These are phyloP conservation scores for Drosophila sucinea DNA, from an alignment of 1,140 invertebrate genomes.

Conservation along the genomic window DNA sequence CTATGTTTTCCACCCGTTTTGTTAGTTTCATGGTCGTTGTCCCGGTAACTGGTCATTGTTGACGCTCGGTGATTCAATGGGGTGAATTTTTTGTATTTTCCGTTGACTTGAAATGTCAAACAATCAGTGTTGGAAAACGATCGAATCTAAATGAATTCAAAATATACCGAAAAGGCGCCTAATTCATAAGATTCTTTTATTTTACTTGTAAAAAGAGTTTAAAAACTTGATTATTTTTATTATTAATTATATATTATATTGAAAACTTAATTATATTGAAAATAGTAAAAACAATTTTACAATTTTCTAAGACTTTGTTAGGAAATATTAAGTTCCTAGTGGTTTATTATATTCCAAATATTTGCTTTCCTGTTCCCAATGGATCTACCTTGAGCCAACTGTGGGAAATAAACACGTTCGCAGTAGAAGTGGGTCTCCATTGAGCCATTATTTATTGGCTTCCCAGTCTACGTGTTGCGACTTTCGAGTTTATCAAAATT, in stretches of 20 bases:
- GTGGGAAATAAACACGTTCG: not conserved
- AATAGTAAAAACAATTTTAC: too few species aligned
- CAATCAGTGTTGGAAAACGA: conserved; percentile 3
- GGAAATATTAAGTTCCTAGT: too few species aligned
- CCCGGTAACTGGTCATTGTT: conserved; percentile 60
- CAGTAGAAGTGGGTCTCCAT: not conserved
- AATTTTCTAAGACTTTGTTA: too few species aligned
- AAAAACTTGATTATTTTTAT: too few species aligned
- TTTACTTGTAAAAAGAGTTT: too few species aligned
- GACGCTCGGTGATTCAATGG: not conserved
- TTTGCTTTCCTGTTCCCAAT: not conserved
- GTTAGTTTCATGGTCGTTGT: conserved; percentile 41
- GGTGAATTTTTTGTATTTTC: conserved; percentile 29
- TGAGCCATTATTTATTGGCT: not conserved
- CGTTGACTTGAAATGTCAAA: not conserved
- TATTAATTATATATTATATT: too few species aligned
- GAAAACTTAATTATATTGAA: too few species aligned
- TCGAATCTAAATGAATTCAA: too few species aligned
- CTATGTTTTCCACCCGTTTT: conserved; percentile 39
- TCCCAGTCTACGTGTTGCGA: not conserved
- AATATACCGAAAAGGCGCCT: too few species aligned
- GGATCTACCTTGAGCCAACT: not conserved
- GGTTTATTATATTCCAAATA: too few species aligned
- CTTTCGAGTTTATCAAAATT: not conserved
- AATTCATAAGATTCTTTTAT: too few species aligned